These are phyloP conservation scores for Acronicta psi DNA, from an alignment of 2,888 invertebrate genomes.

Conservation along the genomic window DNA sequence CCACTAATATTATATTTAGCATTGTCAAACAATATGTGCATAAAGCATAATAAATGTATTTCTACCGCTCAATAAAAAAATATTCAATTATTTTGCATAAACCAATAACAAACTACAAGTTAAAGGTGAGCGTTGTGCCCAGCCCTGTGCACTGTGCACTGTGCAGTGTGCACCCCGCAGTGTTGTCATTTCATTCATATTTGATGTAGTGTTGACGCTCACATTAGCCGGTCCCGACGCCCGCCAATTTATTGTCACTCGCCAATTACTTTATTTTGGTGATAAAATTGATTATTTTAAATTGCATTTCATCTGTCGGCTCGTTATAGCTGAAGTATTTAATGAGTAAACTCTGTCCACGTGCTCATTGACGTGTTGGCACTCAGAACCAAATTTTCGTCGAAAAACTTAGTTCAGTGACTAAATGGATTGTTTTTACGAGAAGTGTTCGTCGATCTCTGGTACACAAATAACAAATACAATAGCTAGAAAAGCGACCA, in stretches of 20 bases:
- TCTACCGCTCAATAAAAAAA: no score
- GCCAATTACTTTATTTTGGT: constrained; percentile 5
- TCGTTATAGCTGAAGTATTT: constrained; percentile 1
- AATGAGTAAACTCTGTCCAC: constrained; percentile 3
- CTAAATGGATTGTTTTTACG: not conserved
- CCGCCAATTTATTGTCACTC: not conserved
- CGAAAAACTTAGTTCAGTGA: constrained; percentile 6
- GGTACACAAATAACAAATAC: no score
- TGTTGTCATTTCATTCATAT: not conserved
- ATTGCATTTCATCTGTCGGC: constrained; percentile 3
- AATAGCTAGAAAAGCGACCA: no score
- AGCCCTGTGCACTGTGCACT: not conserved
- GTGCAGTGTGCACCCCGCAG: not conserved
- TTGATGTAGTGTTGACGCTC: constrained; percentile 1
- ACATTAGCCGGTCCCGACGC: constrained; percentile 7
- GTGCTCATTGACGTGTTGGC: constrained; percentile 14
- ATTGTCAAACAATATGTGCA: no score
- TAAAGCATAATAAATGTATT: no score
- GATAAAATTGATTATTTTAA: constrained; percentile 14
- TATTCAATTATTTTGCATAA: no score
- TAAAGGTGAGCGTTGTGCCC: no score
- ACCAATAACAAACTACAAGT: no score
- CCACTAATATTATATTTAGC: no score
- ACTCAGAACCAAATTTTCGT: constrained; percentile 6
- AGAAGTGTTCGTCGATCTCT: no score